phyloP scores from a whole-genome alignment of 2,888 invertebrate genomes.

The Parnassius smintheus region DNA sequence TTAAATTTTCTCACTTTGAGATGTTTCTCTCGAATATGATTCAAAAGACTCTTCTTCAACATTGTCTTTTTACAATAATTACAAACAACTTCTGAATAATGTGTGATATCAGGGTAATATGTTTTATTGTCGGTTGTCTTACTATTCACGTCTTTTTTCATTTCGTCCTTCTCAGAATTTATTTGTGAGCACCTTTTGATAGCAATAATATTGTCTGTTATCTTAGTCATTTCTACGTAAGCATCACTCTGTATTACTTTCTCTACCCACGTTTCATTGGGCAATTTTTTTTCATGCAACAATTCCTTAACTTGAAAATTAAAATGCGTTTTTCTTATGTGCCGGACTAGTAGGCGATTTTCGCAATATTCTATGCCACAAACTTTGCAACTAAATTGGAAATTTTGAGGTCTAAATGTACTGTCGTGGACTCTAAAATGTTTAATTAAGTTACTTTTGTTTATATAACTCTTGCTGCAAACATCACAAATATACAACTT shows the following conservation, averaged over 20 bases:
- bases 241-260: not conserved
- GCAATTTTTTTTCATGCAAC: not conserved
- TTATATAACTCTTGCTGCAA: not conserved
- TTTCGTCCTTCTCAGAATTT: not conserved
- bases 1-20: not conserved
- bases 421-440: not conserved
- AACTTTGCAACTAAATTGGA: not conserved
- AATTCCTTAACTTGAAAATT: constrained; percentile 9
- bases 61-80: constrained; percentile 11
- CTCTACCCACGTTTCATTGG: constrained; percentile 14
- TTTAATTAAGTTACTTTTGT: constrained; percentile 4
- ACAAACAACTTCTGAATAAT: constrained; percentile 1
- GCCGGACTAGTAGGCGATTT: constrained; percentile 2
- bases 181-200: constrained; percentile 8
- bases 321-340: constrained; percentile 13
- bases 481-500: constrained; percentile 5
- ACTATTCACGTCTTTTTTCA: not conserved
- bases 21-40: constrained; percentile 11
- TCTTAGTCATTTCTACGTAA: constrained; percentile 16
- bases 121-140: not conserved
- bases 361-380: constrained; percentile 12
- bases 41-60: constrained; percentile 11
- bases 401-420: no score
- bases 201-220: constrained; percentile 10
- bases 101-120: not conserved